These are phyloP conservation scores for Panorpa germanica DNA, from an alignment of 2,888 invertebrate genomes.

Conservation along the genomic window DNA sequence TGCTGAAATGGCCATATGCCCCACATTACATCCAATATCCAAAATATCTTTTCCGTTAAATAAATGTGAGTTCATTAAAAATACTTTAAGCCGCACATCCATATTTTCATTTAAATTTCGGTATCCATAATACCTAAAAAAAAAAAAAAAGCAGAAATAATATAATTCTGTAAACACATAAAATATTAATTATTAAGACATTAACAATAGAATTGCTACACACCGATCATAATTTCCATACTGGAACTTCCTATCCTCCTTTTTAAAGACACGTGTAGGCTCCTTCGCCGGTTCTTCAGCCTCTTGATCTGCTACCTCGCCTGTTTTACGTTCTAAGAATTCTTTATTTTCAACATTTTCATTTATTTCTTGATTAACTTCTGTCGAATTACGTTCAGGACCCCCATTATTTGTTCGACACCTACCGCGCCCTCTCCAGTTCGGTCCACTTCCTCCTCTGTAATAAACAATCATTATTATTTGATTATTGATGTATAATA, in stretches of 20 bases:
- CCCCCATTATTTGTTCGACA: slow-evolving; percentile 23
- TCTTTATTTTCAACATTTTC: no score
- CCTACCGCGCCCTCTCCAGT: slow-evolving; percentile 26
- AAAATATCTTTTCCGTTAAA: slow-evolving; percentile 81
- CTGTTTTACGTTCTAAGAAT: no score
- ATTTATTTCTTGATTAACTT: no score
- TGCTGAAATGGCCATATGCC: slow-evolving; percentile 80
- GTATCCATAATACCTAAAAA: slow-evolving; percentile 78
- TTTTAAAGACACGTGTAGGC: slow-evolving; percentile 42
- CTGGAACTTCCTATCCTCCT: slow-evolving; percentile 64
- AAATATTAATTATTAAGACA: slow-evolving; percentile 6
- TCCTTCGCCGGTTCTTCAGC: slow-evolving; percentile 17
- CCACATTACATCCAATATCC: slow-evolving; percentile 96
- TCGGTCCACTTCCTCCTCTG: slow-evolving; percentile 22
- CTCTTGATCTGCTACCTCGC: slow-evolving; percentile 4
- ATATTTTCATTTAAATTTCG: slow-evolving; percentile 64
- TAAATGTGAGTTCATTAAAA: slow-evolving; percentile 59
- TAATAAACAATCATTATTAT: no score
- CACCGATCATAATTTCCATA: slow-evolving; percentile 90
- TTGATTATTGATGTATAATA: no score
- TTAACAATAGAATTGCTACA: slow-evolving; percentile 8
- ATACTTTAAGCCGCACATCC: slow-evolving; percentile 69
- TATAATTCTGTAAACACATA: neutral
- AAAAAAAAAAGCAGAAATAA: slow-evolving; percentile 11
- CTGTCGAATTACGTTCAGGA: no score